Percentiles rank a stretch among this genome's conserved stretches.
Evolutionary conservation across 2,113 vertebrate species (phyloP).

Genomic region (Lycocorax pyrrhopterus): DNA sequence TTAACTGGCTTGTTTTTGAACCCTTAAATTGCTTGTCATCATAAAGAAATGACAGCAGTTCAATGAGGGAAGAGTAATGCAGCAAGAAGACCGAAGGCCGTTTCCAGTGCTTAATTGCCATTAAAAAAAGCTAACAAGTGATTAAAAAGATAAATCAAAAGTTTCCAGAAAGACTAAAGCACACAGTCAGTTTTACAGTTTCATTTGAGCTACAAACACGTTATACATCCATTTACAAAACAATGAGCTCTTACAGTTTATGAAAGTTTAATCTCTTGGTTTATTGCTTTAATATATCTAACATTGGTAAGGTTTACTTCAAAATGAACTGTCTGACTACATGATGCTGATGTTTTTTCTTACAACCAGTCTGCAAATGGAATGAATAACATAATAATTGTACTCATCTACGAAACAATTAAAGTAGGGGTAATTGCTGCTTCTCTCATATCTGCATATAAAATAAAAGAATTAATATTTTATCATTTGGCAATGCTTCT

Average conservation of each 20-base stretch:
- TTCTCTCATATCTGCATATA: constrained; percentile 65
- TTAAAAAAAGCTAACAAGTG: constrained; percentile 65
- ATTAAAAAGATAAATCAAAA: constrained; percentile 83
- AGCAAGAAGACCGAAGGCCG: constrained; percentile 39
- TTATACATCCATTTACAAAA: constrained; percentile 88
- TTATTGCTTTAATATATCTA: constrained; percentile 84
- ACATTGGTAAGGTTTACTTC: constrained; percentile 74
- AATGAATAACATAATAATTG: constrained; percentile 74
- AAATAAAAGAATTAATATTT: constrained; percentile 79
- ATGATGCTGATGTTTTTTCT: constrained; percentile 66
- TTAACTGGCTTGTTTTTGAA: constrained; percentile 66
- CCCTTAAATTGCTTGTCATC: constrained; percentile 71
- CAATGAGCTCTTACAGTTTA: constrained; percentile 84
- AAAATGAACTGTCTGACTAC: constrained; percentile 75
- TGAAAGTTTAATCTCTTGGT: constrained; percentile 83
- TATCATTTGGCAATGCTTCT: constrained; percentile 70
- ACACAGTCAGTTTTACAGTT: constrained; percentile 71
- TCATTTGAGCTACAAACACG: constrained; percentile 75
- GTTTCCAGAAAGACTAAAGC: constrained; percentile 67
- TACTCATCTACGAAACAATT: constrained; percentile 77
- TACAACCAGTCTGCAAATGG: constrained; percentile 59
- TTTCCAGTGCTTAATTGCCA: constrained; percentile 71
- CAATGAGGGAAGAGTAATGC: constrained; percentile 55
- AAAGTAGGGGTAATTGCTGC: constrained; percentile 73
- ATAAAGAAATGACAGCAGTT: constrained; percentile 72